Evolutionary conservation across 2,113 vertebrate genomes (phyloP).

Genomic region (Podarcis raffonei): DNA sequence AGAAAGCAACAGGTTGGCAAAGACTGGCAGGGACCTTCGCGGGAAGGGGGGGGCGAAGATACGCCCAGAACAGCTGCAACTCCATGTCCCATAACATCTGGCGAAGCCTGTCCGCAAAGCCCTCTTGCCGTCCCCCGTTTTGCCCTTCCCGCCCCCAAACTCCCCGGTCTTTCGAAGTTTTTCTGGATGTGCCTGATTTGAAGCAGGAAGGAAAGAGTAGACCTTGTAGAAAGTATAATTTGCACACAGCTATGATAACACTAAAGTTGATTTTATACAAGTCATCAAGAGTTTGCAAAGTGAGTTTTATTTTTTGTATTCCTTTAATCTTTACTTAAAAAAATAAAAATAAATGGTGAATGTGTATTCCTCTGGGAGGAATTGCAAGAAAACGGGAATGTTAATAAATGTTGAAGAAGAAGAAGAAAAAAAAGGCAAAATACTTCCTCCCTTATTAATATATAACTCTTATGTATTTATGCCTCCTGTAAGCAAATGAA

Average conservation of each 20-base stretch:
- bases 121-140: background rate
- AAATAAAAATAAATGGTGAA: constrained; percentile 62
- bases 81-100: background rate
- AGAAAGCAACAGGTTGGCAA: background rate
- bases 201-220: constrained; percentile 45
- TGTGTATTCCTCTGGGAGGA: constrained; percentile 89
- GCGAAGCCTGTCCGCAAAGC: no score
- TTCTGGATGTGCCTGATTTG: constrained; percentile 66
- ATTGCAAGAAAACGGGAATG: constrained; percentile 81
- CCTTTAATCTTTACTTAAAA: constrained; percentile 84
- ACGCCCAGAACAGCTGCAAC: background rate
- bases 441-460: constrained; percentile 86
- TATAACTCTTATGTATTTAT: constrained; percentile 82
- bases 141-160: background rate
- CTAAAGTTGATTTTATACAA: constrained; percentile 79
- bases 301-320: constrained; percentile 84
- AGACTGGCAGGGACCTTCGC: background rate
- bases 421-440: constrained; percentile 68
- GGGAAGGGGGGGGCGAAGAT: no score
- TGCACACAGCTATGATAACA: constrained; percentile 79
- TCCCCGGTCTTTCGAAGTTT: constrained; percentile 4
- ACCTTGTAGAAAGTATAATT: constrained; percentile 69
- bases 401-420: constrained; percentile 75
- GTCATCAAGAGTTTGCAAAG: constrained; percentile 83
- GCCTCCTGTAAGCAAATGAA: constrained; percentile 80